Base-by-base conservation (phyloP, 2,888 invertebrate genomes). In the Agrochola lychnidis region DNA sequence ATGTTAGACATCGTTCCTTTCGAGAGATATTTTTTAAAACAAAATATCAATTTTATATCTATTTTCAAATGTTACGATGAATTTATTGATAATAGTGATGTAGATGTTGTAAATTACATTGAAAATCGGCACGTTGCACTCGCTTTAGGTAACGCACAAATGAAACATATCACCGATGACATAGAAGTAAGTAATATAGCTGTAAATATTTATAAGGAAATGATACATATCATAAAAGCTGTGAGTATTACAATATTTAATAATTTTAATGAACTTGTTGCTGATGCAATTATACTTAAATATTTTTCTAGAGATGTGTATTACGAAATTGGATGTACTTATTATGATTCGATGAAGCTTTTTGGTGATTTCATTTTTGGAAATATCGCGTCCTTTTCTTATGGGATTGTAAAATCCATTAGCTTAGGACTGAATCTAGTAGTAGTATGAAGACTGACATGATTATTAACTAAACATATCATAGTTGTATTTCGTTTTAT, bases 221-320 rank as follows among this genome's bases (percentile, higher is more conserved):
- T 91, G 91, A 95, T 92, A 96, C 96, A 96, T 96, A 96, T 96
- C 96, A 94, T 95, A 91, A 93, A 96, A 92, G 96, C 96, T 96
- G 96, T 96, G 96, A 96, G 94, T 94, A 96, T 95, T 95, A 96
- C 96, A 96, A 96, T 96, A 96, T 96, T 91, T 95, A 93, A 92
- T 96, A 93, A 95, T 94, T 94, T 94, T 93, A 96, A 95, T 94
- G 92, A 93, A 94, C 95, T 95, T 92, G 94, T 96, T 95, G 95
- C 95, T 93, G 92, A 95, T 93, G 96, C 94, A 93, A 94, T 94
- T 93, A 94, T 95, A 96, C 94, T 93, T 96, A 95, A 96, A 96
- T 96, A 96, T 96, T 96, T 96, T 96, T 96, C 96, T 96, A 96
- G 96, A 93, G 94, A 96, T 94, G 95, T 96, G 95, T 96, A 95